Conservation (phyloP, 1,140 invertebrate genomes). For the Phortica variegata region DNA sequence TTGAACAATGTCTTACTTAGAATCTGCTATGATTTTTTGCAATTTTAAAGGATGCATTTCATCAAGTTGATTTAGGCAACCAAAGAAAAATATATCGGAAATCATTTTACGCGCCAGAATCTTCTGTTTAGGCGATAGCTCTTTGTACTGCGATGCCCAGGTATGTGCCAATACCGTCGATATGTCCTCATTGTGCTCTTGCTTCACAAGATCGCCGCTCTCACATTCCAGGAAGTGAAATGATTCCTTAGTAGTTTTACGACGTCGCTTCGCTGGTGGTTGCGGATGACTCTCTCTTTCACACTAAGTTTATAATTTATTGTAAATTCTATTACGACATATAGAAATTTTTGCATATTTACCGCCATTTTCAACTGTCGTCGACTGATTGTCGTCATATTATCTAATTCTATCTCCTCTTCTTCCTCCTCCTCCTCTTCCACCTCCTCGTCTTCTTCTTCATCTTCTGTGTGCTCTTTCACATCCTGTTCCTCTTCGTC, state of each 20-base stretch:
- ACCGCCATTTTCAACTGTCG: too few relatives aligned
- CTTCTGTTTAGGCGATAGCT: constrained; percentile 13
- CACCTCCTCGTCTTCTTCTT: not conserved
- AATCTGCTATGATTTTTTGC: constrained; percentile 17
- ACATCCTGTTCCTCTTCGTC: too few relatives aligned
- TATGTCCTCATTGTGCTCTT: not conserved
- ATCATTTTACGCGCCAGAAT: constrained; percentile 24
- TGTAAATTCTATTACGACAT: too few relatives aligned
- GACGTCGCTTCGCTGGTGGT: too few relatives aligned
- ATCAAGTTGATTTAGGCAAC: constrained; percentile 21
- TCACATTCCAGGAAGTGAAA: not conserved
- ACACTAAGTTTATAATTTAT: too few relatives aligned
- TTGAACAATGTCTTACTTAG: too few relatives aligned
- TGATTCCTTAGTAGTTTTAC: too few relatives aligned
- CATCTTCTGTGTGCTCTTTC: too few relatives aligned
- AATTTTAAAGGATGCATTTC: constrained; percentile 13
- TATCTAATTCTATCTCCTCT: too few relatives aligned
- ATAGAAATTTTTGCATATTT: too few relatives aligned
- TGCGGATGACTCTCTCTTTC: not conserved
- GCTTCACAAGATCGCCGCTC: not conserved
- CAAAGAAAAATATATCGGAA: constrained; percentile 25
- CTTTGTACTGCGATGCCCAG: constrained; percentile 21
- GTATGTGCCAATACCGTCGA: constrained; percentile 16
- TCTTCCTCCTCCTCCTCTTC: not conserved
- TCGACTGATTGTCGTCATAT: too few relatives aligned